Base-by-base conservation (phyloP, 1,140 invertebrate genomes). In the Chionoecetes opilio region DNA sequence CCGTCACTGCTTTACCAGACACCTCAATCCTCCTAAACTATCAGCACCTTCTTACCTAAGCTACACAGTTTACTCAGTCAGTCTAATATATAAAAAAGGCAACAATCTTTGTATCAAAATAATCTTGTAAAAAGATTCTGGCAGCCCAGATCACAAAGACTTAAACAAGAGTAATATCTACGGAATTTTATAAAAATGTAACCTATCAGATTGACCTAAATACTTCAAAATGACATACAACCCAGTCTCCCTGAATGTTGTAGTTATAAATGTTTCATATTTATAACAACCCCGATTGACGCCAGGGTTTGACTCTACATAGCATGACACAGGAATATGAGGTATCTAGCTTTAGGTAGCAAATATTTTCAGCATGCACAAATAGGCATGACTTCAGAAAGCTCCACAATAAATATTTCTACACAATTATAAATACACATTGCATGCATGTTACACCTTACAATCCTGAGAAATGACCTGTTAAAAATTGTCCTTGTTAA, bases 51-150 rank as follows among this genome's bases (percentile, higher is more conserved):
- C 63, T 53, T 53, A 14, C 63, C 63, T 75, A 75, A 75, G 63
- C 63, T 75, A n/a, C n/a, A 75, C n/a, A n/a, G 63, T 75, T 75
- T 75, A 75, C n/a, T 75, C 63, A 11, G 6, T 75, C 63, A 11
- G 6, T 75, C 63, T 38, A 87, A 38, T 35, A 3, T n/a, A 87
- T 87, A 87, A 87, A 37, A 87, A 87, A 87, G 31, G 1, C 32
- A 87, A 87, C 85, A 34, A 87, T 32, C 85, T 87, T 14, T 37
- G 85, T 87, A 87, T 87, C 85, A 87, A 87, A 87, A 87, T 87
- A 87, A 87, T 34, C 85, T 87, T 38, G 37, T 87, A 87, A 87
- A 37, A 87, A 35, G 37, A 87, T 35, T 37, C 85, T 38, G 37
- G 34, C 21, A n/a, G 63, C 21, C 63, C 63, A 75, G 63, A 75